Evolutionary conservation across 2,113 vertebrate genomes (phyloP).

Genomic region (Enhydra lutris): DNA sequence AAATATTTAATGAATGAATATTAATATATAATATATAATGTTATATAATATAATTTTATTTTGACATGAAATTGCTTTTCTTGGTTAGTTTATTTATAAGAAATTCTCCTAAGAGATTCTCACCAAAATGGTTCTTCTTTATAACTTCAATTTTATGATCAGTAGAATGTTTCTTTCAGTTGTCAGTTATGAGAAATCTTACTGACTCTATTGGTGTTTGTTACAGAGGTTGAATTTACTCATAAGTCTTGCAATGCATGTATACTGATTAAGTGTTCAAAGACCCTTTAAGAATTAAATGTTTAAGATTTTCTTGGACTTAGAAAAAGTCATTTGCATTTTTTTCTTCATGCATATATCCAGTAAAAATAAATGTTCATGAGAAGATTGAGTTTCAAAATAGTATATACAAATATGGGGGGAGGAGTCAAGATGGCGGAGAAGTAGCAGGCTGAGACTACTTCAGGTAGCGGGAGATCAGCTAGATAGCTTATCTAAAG

Average conservation of each 20-base stretch:
- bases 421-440: too few relatives aligned
- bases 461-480: too few relatives aligned
- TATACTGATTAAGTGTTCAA: neutral
- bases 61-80: neutral
- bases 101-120: neutral
- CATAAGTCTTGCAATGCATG: neutral
- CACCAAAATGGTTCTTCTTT: neutral
- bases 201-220: neutral
- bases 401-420: neutral
- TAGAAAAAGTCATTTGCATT: neutral
- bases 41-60: neutral
- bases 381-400: neutral
- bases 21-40: too few relatives aligned
- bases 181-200: neutral
- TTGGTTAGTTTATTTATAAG: neutral
- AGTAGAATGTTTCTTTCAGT: neutral
- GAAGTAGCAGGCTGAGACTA: too few relatives aligned
- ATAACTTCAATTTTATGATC: slow-evolving; percentile 19
- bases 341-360: neutral
- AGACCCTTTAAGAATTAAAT: neutral
- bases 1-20: too few relatives aligned
- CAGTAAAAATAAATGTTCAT: neutral
- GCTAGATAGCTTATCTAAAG: too few relatives aligned
- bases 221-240: neutral
- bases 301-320: neutral